Evolutionary conservation across 2,113 vertebrate genomes (phyloP).

Genomic region (Mixornis gularis): DNA sequence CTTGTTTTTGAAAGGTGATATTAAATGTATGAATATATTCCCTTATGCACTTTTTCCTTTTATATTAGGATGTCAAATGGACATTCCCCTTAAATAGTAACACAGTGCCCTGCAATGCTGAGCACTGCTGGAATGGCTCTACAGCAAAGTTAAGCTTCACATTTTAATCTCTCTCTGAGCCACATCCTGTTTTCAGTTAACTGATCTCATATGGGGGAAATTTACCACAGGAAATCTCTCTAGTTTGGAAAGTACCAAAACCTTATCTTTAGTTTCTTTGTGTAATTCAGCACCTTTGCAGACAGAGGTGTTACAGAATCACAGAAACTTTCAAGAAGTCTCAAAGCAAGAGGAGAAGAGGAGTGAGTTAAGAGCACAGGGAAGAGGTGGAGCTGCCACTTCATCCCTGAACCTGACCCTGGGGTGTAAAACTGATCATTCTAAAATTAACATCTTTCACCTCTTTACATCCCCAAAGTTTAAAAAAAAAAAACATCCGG

Average conservation of each 20-base stretch:
- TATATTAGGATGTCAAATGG: neutral
- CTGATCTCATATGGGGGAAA: slow-evolving; percentile 75
- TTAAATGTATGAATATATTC: neutral
- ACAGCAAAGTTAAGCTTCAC: neutral
- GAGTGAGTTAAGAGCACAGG: neutral
- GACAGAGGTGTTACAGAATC: slow-evolving; percentile 19
- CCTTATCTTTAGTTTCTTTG: slow-evolving; percentile 63
- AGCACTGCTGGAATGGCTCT: slow-evolving; percentile 1
- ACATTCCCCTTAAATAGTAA: neutral
- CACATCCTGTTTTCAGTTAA: slow-evolving; percentile 79
- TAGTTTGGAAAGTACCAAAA: slow-evolving; percentile 79
- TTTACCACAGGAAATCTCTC: slow-evolving; percentile 73
- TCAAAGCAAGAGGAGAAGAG: neutral
- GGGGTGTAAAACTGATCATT: neutral
- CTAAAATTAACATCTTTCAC: neutral
- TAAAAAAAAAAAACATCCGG: neutral
- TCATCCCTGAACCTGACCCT: neutral
- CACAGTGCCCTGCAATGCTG: neutral
- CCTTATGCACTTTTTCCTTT: neutral
- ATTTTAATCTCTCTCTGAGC: slow-evolving; percentile 46
- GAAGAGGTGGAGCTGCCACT: neutral
- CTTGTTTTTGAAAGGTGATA: neutral
- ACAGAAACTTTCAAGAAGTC: neutral
- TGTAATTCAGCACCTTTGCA: slow-evolving; percentile 63
- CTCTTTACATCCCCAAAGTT: neutral